Conservation (phyloP, 2,113 vertebrate species). For the Cavia porcellus region DNA sequence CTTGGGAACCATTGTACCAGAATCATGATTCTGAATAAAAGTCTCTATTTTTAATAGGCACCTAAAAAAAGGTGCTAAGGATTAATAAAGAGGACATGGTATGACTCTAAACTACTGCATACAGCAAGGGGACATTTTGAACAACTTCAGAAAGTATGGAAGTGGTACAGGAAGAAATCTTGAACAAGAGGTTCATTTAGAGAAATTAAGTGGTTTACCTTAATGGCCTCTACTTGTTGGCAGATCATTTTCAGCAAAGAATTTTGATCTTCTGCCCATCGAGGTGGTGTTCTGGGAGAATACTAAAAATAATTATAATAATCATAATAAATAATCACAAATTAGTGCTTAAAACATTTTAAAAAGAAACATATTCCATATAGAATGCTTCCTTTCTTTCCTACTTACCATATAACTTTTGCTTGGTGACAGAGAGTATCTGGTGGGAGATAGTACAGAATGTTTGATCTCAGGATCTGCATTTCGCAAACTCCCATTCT, state of each 20-base stretch:
- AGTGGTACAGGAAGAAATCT: background rate
- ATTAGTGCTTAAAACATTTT: conserved; percentile 16
- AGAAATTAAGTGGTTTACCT: conserved; percentile 88
- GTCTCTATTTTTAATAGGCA: background rate
- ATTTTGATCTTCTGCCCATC: conserved; percentile 98
- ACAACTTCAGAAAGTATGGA: background rate
- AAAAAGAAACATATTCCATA: background rate
- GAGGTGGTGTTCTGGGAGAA: conserved; percentile 95
- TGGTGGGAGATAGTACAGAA: conserved; percentile 92
- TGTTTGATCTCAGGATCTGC: conserved; percentile 92
- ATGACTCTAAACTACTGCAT: background rate
- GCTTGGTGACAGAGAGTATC: conserved; percentile 91
- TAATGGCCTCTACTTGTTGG: conserved; percentile 97
- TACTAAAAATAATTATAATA: conserved; percentile 87
- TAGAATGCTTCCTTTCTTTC: background rate
- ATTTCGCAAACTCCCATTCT: conserved; percentile 86
- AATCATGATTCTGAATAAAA: conserved; percentile 9
- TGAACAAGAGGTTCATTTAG: background rate
- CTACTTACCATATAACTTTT: conserved; percentile 93
- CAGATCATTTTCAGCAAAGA: conserved; percentile 95
- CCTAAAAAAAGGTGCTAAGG: background rate
- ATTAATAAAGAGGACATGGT: background rate
- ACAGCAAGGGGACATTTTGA: background rate
- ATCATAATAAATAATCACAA: background rate
- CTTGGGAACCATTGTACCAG: background rate